Evolutionary conservation across 2,888 invertebrate genomes (phyloP), one percentile per base, ranked within the genome.

Genomic region (Fragum sueziense): DNA sequence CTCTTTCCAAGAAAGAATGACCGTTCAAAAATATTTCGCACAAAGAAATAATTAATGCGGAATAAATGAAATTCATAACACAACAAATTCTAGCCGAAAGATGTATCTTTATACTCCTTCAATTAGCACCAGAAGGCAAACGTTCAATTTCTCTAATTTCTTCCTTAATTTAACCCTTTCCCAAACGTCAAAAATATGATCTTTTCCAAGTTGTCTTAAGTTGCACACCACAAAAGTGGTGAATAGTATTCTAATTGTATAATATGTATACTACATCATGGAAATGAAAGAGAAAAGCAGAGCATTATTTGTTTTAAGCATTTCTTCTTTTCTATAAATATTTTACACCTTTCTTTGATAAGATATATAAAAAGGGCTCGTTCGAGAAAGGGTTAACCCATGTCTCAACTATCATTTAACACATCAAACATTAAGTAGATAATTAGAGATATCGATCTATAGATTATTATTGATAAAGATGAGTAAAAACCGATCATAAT

Each of bases 401-500:
- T 61, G 57, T 27, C 57, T 27, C 27, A 27, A 11, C 25, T 33
- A 61, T 61, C 61, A 61, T 22, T 4, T 29, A 29, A 31, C 2
- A 20, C 11, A 61, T 61, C 61, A 61, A 61, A 61, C 61, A 61
- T 61, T 61, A 61, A 61, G 33, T 61, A 61, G 31, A 61, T 61
- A 61, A 61, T 61, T 14, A 25, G 7, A 20, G 61, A 61, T 61
- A n/a, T 17, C 11, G 33, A 61, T 61, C 61, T 61, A 6, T 9
- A 20, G n/a, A 61, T 61, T 6, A 33, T 9, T 3, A 7, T 61
- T 9, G 61, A 61, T 61, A 61, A 61, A 61, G 2, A 61, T 31
- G 61, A 61, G 27, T 33, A 61, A 25, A 57, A 14, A 57, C 57
- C 25, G 57, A 7, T 57, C 25, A 57, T 25, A 25, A 20, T 57